A percentile compares a stretch with the other conserved stretches of the same genome.
These are phyloP conservation scores for Rhabdornis inornatus DNA, from an alignment of 2,113 vertebrate genomes.

Conservation along the genomic window DNA sequence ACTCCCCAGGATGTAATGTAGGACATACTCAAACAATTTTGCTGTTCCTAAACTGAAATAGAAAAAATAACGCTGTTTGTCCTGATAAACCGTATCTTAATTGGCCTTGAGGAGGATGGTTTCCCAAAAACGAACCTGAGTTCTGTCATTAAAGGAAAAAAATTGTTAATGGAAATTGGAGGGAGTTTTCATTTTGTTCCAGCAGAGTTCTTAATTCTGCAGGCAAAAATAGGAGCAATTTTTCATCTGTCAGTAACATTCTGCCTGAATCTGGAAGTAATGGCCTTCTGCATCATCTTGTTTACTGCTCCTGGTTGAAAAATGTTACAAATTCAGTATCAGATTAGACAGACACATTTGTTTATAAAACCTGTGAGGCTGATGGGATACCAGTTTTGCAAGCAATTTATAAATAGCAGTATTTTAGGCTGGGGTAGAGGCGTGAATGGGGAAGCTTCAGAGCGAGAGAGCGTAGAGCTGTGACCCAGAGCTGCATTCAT, in stretches of 20 bases:
- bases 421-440: neutral
- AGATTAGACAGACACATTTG: slow-evolving; percentile 25
- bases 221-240: slow-evolving; percentile 19
- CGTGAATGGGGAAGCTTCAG: slow-evolving; percentile 20
- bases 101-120: neutral
- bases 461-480: neutral
- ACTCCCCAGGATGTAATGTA: neutral
- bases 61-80: neutral
- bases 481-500: slow-evolving; percentile 37
- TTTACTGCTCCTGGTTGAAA: slow-evolving; percentile 10
- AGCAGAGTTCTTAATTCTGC: slow-evolving; percentile 20
- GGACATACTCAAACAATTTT: neutral
- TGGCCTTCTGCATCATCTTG: slow-evolving; percentile 17
- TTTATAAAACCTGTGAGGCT: slow-evolving; percentile 37
- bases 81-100: neutral
- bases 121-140: neutral
- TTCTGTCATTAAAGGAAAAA: neutral
- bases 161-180: neutral
- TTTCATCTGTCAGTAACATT: slow-evolving; percentile 32
- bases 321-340: slow-evolving; percentile 6
- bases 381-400: neutral
- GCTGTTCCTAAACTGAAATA: neutral
- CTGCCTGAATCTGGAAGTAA: neutral
- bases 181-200: slow-evolving; percentile 15
- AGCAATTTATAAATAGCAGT: neutral